These are phyloP conservation scores for Colossoma macropomum DNA, from an alignment of 2,113 vertebrate genomes.

Conservation along the genomic window DNA sequence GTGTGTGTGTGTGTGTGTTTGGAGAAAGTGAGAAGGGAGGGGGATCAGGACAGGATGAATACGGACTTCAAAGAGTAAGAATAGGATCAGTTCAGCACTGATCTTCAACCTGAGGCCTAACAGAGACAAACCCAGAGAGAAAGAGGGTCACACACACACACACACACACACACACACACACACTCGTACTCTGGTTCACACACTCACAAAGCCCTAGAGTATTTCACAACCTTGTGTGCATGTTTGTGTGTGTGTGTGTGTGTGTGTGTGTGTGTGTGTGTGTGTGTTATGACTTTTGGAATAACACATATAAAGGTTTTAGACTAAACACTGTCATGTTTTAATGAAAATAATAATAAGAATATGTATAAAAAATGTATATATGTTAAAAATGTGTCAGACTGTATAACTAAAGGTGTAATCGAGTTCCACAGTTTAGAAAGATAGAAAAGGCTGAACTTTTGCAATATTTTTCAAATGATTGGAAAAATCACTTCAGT, in stretches of 20 bases:
- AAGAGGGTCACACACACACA: constrained; percentile 19
- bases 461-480: too few relatives aligned
- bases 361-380: too few relatives aligned
- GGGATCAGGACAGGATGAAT: constrained; percentile 22
- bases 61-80: constrained; percentile 52
- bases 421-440: too few relatives aligned
- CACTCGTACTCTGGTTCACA: constrained; percentile 8
- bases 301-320: not conserved
- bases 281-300: not conserved
- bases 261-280: not conserved
- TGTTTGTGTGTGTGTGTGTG: not conserved
- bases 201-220: not conserved
- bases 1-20: constrained; percentile 11
- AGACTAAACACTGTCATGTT: too few relatives aligned
- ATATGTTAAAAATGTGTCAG: too few relatives aligned
- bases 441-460: too few relatives aligned
- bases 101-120: constrained; percentile 54
- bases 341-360: too few relatives aligned
- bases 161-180: constrained; percentile 18
- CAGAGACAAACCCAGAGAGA: constrained; percentile 34
- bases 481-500: too few relatives aligned
- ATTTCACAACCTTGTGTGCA: not conserved
- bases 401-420: too few relatives aligned
- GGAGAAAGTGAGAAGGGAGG: not conserved
- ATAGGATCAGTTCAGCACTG: constrained; percentile 44